These are phyloP conservation scores for Brachymystax lenok DNA, from an alignment of 2,797 vertebrate genomes.

Conservation along the genomic window DNA sequence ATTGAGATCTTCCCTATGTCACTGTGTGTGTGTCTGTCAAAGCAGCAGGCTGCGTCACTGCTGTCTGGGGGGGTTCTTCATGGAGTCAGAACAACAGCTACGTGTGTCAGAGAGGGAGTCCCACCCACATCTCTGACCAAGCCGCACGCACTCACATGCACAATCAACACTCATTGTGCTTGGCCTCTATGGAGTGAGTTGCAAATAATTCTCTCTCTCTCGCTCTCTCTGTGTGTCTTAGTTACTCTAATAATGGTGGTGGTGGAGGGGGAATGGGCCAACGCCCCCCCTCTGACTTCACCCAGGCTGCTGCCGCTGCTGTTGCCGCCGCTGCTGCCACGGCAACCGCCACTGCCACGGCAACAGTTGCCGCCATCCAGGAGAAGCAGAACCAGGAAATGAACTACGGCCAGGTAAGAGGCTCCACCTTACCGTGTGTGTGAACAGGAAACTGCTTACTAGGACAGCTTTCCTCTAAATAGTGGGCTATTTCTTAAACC, in stretches of 20 bases:
- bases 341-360: conserved; percentile 91
- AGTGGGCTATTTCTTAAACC: neutral
- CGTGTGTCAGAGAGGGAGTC: conserved; percentile 9
- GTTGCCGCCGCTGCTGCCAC: conserved; percentile 92
- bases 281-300: conserved; percentile 87
- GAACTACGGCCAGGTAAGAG: conserved; percentile 83
- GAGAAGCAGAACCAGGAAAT: conserved; percentile 96
- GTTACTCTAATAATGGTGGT: conserved; percentile 82
- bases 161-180: neutral
- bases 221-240: conserved; percentile 51
- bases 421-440: neutral
- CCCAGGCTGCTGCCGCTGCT: conserved; percentile 88
- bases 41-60: neutral
- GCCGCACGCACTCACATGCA: neutral
- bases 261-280: conserved; percentile 79
- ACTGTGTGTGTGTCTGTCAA: no score
- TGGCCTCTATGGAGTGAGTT: no score
- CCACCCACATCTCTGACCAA: neutral
- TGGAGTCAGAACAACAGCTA: neutral
- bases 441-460: no score
- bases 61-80: neutral
- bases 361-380: conserved; percentile 91
- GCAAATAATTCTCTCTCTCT: neutral
- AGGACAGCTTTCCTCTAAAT: no score
- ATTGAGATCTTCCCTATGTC: no score